Conservation (phyloP, 1,140 invertebrate genomes). For the Zaprionus gabonicus region DNA sequence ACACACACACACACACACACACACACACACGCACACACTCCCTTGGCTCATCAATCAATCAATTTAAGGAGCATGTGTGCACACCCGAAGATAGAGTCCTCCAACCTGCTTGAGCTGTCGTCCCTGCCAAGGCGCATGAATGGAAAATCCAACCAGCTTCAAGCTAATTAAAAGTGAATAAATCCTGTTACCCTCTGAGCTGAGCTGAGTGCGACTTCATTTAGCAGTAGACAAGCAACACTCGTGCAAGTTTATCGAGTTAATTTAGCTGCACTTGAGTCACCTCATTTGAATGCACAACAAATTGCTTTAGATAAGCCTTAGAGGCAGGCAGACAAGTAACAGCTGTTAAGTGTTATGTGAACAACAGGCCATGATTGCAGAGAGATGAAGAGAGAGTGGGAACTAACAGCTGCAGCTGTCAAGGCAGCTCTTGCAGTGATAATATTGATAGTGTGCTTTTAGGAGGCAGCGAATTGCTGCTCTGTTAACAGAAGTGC, state of each 20-base stretch:
- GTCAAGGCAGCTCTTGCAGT: neutral
- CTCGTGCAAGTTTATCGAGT: neutral
- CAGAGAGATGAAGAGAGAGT: too few species aligned
- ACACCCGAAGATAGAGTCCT: neutral
- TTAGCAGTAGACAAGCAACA: neutral
- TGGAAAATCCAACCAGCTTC: neutral
- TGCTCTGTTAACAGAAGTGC: too few species aligned
- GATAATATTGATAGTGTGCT: too few species aligned
- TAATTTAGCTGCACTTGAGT: neutral
- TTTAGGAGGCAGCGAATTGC: too few species aligned
- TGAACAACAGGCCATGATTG: neutral
- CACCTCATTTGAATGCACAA: neutral
- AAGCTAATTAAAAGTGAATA: slow-evolving; percentile 9
- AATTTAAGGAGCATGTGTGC: slow-evolving; percentile 22
- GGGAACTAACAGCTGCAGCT: neutral
- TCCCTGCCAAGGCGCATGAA: neutral
- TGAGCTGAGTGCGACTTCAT: neutral
- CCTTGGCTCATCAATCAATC: slow-evolving; percentile 34
- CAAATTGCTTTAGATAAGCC: neutral
- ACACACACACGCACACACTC: neutral
- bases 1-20: neutral
- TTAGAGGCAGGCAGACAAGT: neutral
- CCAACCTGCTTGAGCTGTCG: neutral
- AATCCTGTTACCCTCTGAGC: neutral
- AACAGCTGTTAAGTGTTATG: neutral